Evolutionary conservation across 2,113 vertebrate genomes (phyloP).

Genomic region (Oncorhynchus tshawytscha): DNA sequence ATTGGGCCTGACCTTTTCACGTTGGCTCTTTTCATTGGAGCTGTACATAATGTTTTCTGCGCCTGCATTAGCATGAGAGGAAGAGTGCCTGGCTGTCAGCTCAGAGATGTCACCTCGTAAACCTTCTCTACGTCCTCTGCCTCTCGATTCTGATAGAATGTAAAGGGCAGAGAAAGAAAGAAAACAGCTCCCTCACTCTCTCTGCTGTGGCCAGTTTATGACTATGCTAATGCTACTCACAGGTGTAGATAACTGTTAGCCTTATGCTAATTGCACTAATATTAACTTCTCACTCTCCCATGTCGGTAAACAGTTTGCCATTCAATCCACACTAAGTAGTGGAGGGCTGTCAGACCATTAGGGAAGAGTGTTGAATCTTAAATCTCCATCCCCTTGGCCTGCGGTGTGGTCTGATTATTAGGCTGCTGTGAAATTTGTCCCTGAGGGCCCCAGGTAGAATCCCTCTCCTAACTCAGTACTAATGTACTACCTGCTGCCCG

Average conservation of each 20-base stretch:
- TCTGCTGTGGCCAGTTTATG: too few species aligned
- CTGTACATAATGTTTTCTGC: constrained; percentile 32
- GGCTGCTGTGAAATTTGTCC: neutral
- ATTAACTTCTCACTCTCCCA: too few species aligned
- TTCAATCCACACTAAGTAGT: neutral
- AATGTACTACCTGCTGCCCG: neutral
- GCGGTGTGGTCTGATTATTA: neutral
- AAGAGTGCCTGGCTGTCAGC: constrained; percentile 8
- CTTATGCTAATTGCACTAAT: too few species aligned
- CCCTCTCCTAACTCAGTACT: neutral
- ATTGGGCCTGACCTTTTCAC: constrained; percentile 34
- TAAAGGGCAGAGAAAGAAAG: neutral
- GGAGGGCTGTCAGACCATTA: neutral
- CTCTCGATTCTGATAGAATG: neutral
- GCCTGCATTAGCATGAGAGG: constrained; percentile 34
- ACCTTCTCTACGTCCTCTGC: constrained; percentile 17
- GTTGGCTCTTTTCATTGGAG: constrained; percentile 11
- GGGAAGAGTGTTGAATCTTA: neutral
- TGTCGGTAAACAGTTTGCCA: neutral
- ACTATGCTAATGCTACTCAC: too few species aligned
- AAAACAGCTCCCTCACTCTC: neutral
- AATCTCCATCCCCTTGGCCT: neutral
- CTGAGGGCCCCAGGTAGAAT: neutral
- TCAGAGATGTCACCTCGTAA: constrained; percentile 33
- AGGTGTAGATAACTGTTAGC: too few species aligned